A percentile compares a stretch with the other conserved stretches of the same genome.
These are phyloP conservation scores for Ganaspis sp. DNA, from an alignment of 1,140 invertebrate species.

Conservation along the genomic window DNA sequence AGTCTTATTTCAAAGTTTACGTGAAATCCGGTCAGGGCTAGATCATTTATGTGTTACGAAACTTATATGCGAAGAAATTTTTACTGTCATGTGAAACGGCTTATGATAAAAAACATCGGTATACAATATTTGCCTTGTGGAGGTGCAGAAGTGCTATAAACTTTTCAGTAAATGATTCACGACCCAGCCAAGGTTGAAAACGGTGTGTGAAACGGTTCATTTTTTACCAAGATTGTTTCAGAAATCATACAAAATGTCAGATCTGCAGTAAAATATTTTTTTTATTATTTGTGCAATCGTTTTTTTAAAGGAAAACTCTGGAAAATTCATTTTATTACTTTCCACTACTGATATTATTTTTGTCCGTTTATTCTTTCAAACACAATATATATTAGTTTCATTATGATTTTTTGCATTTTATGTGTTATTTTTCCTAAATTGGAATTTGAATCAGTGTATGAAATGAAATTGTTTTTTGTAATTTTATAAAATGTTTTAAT, in stretches of 20 bases:
- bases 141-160: slow-evolving; percentile 1
- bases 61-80: not conserved
- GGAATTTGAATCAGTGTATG: no score
- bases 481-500: no score
- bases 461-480: no score
- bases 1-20: not conserved
- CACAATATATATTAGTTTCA: no score
- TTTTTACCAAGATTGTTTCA: not conserved
- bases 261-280: not conserved
- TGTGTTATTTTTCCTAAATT: no score
- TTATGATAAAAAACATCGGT: not conserved
- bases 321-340: no score
- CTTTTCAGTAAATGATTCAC: slow-evolving; percentile 6
- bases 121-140: not conserved
- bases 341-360: no score
- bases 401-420: no score
- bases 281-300: not conserved
- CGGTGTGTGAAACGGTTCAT: not conserved
- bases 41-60: not conserved
- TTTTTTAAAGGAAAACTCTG: no score
- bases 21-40: not conserved
- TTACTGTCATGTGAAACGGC: not conserved
- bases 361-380: no score
- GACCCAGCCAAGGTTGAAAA: not conserved
- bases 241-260: not conserved